Evolutionary conservation across 2,888 invertebrate genomes (phyloP).

Genomic region (Clepsis dumicolana): DNA sequence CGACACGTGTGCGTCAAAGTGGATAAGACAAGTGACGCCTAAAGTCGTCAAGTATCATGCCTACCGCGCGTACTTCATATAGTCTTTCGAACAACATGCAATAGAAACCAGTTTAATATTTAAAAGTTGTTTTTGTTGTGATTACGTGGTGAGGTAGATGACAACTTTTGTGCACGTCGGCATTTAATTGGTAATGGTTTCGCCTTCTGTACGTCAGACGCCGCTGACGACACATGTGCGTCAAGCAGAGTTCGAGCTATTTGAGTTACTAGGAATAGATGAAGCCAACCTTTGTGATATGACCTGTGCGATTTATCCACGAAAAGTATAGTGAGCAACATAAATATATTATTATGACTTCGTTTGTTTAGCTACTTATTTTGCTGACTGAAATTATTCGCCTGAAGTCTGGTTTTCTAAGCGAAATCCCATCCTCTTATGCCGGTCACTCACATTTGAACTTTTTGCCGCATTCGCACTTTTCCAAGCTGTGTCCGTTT

Average conservation of each 20-base stretch:
- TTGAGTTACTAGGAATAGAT: slow-evolving; percentile 3
- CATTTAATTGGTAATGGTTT: neutral
- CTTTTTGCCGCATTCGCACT: too few relatives aligned
- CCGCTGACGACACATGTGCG: slow-evolving; percentile 34
- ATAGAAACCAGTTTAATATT: neutral
- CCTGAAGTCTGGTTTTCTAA: too few relatives aligned
- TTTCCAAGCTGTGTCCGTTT: too few relatives aligned
- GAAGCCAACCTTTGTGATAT: neutral
- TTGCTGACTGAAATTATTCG: too few relatives aligned
- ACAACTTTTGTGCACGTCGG: too few relatives aligned
- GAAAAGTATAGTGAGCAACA: too few relatives aligned
- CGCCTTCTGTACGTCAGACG: neutral
- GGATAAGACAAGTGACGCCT: neutral
- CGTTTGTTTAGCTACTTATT: too few relatives aligned
- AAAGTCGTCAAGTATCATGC: neutral
- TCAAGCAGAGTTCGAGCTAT: slow-evolving; percentile 3
- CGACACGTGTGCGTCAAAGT: slow-evolving; percentile 18
- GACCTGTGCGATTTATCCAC: neutral
- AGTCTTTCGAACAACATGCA: neutral
- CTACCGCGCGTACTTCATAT: neutral
- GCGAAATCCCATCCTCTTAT: too few relatives aligned
- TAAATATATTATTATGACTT: too few relatives aligned
- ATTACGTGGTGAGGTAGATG: neutral
- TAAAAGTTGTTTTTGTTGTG: neutral
- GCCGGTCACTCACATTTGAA: too few relatives aligned